phyloP scores from a whole-genome alignment of 2,888 invertebrate species.

The Macroteleia sp. region DNA sequence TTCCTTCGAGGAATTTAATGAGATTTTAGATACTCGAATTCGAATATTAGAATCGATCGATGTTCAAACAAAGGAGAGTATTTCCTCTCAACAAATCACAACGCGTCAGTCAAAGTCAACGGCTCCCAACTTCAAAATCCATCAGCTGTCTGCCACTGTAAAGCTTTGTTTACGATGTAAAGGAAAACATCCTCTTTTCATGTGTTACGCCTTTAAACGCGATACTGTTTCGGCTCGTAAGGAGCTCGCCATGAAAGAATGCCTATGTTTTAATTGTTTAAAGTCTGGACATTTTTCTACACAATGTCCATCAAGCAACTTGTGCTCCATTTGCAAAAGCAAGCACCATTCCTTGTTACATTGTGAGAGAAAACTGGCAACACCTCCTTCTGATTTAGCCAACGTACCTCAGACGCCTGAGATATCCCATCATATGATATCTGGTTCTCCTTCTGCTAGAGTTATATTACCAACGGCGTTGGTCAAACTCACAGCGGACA shows the following conservation, averaged over 20 bases:
- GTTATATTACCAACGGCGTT: not conserved
- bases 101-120: too few relatives aligned
- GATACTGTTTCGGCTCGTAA: not conserved
- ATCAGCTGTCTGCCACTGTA: not conserved
- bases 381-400: not conserved
- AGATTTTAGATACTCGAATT: too few relatives aligned
- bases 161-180: not conserved
- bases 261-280: not conserved
- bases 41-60: too few relatives aligned
- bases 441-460: not conserved
- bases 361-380: not conserved
- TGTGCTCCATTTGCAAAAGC: not conserved
- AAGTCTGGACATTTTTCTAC: not conserved
- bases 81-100: not conserved
- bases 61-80: not conserved
- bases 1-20: too few relatives aligned
- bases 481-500: not conserved
- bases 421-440: not conserved
- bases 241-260: not conserved
- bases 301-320: not conserved
- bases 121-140: not conserved
- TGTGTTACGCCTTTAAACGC: not conserved
- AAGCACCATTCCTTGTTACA: not conserved
- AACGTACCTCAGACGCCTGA: not conserved
- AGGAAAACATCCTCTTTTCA: not conserved